Evolutionary conservation across 2,888 invertebrate genomes (phyloP).

Genomic region (Sclerodermus sp.): DNA sequence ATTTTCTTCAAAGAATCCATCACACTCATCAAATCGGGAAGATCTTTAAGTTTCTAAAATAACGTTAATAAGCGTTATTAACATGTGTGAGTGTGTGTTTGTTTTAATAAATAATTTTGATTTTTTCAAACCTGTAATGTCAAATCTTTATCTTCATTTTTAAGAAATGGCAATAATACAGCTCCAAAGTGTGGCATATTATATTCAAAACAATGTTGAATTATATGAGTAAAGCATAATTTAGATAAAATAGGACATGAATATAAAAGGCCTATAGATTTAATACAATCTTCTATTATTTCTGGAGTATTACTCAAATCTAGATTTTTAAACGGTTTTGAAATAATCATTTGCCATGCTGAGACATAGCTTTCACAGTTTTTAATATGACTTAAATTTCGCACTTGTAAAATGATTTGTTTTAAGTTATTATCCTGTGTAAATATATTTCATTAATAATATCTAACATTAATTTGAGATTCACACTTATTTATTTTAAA

Average conservation of each 20-base stretch:
- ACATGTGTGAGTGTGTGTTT: not conserved
- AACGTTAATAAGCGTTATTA: constrained; percentile 6
- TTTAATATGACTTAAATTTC: constrained; percentile 29
- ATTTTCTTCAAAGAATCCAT: constrained; percentile 28
- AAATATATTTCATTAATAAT: constrained; percentile 4
- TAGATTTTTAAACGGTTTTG: constrained; percentile 40
- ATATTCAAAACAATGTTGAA: constrained; percentile 35
- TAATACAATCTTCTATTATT: constrained; percentile 39
- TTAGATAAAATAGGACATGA: constrained; percentile 41
- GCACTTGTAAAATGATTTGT: constrained; percentile 34
- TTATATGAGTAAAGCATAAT: constrained; percentile 33
- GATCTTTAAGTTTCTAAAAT: constrained; percentile 27
- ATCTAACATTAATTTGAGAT: too few relatives aligned
- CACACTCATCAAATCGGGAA: constrained; percentile 18
- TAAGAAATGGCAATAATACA: constrained; percentile 42
- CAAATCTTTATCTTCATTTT: constrained; percentile 24
- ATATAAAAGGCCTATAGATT: constrained; percentile 38
- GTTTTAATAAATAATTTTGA: constrained; percentile 1
- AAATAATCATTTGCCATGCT: constrained; percentile 43
- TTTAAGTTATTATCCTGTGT: constrained; percentile 41
- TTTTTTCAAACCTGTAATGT: constrained; percentile 31
- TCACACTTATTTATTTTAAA: not conserved
- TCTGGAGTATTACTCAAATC: constrained; percentile 26
- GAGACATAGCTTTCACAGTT: constrained; percentile 39
- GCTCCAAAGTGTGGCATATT: constrained; percentile 39